Percentiles rank a stretch among this genome's conserved stretches.
phyloP scores from a whole-genome alignment of 2,888 invertebrate species.

The Brachyptera putata region DNA sequence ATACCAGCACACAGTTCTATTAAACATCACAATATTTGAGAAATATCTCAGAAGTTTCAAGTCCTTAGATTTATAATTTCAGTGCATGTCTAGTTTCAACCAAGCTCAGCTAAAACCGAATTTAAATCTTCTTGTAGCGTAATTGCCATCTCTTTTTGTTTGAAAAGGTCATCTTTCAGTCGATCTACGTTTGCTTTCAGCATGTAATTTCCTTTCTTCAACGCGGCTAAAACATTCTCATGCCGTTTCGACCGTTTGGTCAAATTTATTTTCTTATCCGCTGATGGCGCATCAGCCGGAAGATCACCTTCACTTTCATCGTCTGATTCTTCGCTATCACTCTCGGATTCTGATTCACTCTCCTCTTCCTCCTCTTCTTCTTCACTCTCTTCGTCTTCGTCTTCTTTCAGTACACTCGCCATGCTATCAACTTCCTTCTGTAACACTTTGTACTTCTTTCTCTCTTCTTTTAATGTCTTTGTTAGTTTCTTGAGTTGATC shows the following conservation, averaged over 20 bases:
- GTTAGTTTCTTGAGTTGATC: conserved; percentile 77
- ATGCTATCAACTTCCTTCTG: conserved; percentile 89
- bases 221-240: conserved; percentile 70
- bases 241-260: conserved; percentile 59
- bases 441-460: conserved; percentile 73
- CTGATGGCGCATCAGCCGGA: conserved; percentile 60
- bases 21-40: too few relatives aligned
- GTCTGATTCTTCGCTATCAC: conserved; percentile 63
- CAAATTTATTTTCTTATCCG: conserved; percentile 51
- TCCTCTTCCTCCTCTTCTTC: conserved; percentile 55
- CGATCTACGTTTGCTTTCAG: conserved; percentile 84
- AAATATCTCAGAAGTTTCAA: too few relatives aligned
- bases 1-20: too few relatives aligned
- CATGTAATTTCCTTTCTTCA: conserved; percentile 84
- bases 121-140: conserved; percentile 78
- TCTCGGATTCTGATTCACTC: conserved; percentile 47
- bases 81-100: too few relatives aligned
- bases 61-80: too few relatives aligned
- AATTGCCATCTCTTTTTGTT: conserved; percentile 74
- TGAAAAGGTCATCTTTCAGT: conserved; percentile 78
- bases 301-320: conserved; percentile 62
- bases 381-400: conserved; percentile 43
- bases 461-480: conserved; percentile 66
- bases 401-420: conserved; percentile 81
- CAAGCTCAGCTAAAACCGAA: conserved; percentile 79